Evolutionary conservation across 92 coral and sea anemone genomes (phyloP).

Genomic region (Plumapathes pennacea): DNA sequence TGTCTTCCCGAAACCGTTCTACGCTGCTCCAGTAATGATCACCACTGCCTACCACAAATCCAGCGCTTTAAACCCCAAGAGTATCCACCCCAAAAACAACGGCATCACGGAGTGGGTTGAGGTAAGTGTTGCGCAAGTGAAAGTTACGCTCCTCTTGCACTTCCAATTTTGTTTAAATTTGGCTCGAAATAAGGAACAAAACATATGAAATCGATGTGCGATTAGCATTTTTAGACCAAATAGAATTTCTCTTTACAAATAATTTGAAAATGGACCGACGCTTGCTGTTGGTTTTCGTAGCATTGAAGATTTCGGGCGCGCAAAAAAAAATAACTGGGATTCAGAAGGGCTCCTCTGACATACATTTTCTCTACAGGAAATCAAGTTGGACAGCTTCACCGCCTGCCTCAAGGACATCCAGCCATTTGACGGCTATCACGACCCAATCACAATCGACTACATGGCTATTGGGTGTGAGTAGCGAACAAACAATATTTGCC

Average conservation of each 20-base stretch:
- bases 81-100: constrained; percentile 53
- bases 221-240: no score
- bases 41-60: constrained; percentile 67
- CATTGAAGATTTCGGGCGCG: no score
- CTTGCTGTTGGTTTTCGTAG: no score
- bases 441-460: constrained; percentile 29
- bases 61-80: constrained; percentile 20
- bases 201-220: no score
- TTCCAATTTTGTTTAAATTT: no score
- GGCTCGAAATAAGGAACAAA: no score
- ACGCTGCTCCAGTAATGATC: constrained; percentile 57
- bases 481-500: background rate
- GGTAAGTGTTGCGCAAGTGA: no score
- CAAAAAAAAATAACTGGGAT: no score
- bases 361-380: constrained; percentile 3
- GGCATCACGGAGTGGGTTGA: constrained; percentile 73
- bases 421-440: constrained; percentile 41
- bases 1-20: constrained; percentile 57
- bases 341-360: no score
- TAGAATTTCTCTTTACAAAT: no score
- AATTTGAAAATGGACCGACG: no score
- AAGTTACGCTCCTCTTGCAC: no score
- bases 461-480: constrained; percentile 31
- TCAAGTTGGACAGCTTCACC: constrained; percentile 12
- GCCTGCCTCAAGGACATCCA: constrained; percentile 47